These are phyloP conservation scores for Pemphigus obesinymphae DNA, from an alignment of 1,140 invertebrate species.

Conservation along the genomic window DNA sequence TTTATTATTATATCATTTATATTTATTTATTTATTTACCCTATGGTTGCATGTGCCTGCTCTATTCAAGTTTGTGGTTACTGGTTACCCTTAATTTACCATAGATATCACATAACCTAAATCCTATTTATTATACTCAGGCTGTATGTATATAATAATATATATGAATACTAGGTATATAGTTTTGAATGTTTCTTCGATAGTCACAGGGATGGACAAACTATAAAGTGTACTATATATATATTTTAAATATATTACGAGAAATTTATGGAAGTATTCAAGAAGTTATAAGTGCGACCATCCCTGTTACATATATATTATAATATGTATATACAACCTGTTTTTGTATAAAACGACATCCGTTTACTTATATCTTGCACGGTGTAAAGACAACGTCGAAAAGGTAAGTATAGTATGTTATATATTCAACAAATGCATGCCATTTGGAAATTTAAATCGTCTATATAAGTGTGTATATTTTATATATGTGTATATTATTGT, in stretches of 20 bases:
- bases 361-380: not conserved
- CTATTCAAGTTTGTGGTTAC: not conserved
- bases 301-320: not conserved
- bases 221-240: not conserved
- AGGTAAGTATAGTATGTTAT: not conserved
- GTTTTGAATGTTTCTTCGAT: not conserved
- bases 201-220: not conserved
- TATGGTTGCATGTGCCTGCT: slow-evolving; percentile 17
- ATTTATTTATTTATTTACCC: slow-evolving; percentile 31
- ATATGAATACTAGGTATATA: not conserved
- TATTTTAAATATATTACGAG: not conserved
- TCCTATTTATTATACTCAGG: not conserved
- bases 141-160: not conserved
- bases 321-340: not conserved
- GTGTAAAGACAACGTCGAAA: not conserved
- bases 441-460: not conserved
- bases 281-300: not conserved
- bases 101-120: not conserved
- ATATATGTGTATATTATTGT: not conserved
- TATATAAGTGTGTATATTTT: not conserved
- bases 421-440: not conserved
- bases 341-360: not conserved
- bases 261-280: not conserved
- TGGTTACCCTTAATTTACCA: not conserved
- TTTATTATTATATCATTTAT: not conserved